Evolutionary conservation across 2,888 invertebrate genomes (phyloP), one percentile per base, ranked within the genome.

Genomic region (Taenaris catops): DNA sequence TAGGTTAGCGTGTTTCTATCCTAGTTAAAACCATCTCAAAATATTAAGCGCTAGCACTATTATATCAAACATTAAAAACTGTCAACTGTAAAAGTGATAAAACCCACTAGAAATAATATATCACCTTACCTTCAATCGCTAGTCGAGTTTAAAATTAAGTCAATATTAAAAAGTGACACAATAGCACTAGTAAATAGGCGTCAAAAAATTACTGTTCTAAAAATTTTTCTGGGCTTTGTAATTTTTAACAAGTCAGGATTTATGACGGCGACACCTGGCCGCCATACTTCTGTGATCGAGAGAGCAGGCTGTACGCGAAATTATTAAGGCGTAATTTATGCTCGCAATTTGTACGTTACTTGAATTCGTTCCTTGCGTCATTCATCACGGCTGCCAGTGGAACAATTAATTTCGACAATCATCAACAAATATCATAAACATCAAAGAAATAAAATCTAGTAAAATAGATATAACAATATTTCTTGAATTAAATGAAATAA

Each of bases 251-350:
- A 63, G 54, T 42, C 45, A 42, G 59, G 63, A 78, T 79, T 79
- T 71, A 78, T 75, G 65, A 43, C 50, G 58, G 71, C 71, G 70
- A 65, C 83, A 83, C 83, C 81, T 81, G 83, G 66, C 53, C 46
- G 51, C 53, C 17, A 27, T 36, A 36, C 42, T 43, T 36, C 46
- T 36, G 48, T 53, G 58, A 58, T 57, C 48, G 57, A 58, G 58
- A 46, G 58, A 51, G 52, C 49, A 44, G 67, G 63, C 70, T 69
- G 78, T 73, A 75, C 70, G 68, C 68, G 70, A 71, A 76, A 83
- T 83, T 80, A 81, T 80, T 81, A 80, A 79, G 80, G 70, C 65
- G 70, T 78, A 81, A 84, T 81, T 83, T 83, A 84, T 84, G 76
- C 74, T 66, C 69, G 79, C 78, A 83, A 81, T 86, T 83, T 83